Conservation (phyloP, 1,140 invertebrate species). For the Teleogryllus occipitalis region DNA sequence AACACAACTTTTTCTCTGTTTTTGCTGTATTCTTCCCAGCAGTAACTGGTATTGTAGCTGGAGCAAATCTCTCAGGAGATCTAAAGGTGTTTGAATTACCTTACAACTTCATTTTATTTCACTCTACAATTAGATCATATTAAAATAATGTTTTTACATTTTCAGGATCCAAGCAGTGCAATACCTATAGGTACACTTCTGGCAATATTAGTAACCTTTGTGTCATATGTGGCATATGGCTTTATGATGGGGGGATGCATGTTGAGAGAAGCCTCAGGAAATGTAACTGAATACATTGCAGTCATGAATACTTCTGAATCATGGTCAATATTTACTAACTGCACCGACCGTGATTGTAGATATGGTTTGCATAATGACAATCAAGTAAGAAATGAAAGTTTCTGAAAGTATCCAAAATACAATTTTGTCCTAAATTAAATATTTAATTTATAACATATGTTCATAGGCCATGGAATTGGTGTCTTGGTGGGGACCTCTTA, state of each 20-base stretch:
- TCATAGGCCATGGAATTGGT: constrained; percentile 47
- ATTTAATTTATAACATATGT: constrained; percentile 8
- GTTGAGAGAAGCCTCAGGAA: constrained; percentile 38
- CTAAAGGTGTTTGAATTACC: constrained; percentile 32
- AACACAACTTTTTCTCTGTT: constrained; percentile 36
- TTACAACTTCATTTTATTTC: background rate
- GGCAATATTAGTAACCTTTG: constrained; percentile 45
- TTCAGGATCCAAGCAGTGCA: constrained; percentile 35
- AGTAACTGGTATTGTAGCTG: constrained; percentile 41
- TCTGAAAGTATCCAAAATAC: background rate
- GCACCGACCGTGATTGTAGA: constrained; percentile 30
- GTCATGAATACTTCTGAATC: constrained; percentile 17
- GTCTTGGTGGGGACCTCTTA: constrained; percentile 48
- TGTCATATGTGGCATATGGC: constrained; percentile 44
- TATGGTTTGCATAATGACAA: constrained; percentile 40
- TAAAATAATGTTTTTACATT: constrained; percentile 2
- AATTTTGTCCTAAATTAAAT: background rate
- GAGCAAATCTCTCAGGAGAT: constrained; percentile 56
- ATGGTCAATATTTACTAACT: constrained; percentile 23
- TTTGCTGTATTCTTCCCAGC: constrained; percentile 38
- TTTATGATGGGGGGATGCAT: constrained; percentile 40
- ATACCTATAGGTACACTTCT: constrained; percentile 52
- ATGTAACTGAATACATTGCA: constrained; percentile 29
- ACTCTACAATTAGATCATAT: background rate
- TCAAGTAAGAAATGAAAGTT: constrained; percentile 30